A percentile compares a stretch with the other conserved stretches of the same genome.
These are phyloP conservation scores for Artemia franciscana DNA, from an alignment of 1,140 invertebrate genomes.

Conservation along the genomic window DNA sequence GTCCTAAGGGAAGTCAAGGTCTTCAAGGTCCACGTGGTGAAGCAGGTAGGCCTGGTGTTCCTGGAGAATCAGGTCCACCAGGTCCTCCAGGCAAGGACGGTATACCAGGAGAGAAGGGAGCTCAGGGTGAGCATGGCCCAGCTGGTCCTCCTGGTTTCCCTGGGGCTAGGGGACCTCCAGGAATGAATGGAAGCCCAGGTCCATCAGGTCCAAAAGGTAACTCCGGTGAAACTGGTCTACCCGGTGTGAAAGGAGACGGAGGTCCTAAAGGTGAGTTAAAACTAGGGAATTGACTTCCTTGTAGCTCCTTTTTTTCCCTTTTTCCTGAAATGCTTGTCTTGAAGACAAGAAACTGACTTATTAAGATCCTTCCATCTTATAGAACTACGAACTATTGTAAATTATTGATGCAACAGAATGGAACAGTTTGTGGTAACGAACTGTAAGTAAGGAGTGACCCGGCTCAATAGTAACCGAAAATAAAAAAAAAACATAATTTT, in stretches of 20 bases:
- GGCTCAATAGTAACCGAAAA: no score
- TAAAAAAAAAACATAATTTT: no score
- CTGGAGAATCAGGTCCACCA: constrained; percentile 43
- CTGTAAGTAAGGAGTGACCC: no score
- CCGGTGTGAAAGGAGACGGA: constrained; percentile 43
- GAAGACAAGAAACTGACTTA: no score
- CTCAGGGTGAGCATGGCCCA: constrained; percentile 32
- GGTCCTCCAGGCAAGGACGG: constrained; percentile 52
- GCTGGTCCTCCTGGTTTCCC: constrained; percentile 45
- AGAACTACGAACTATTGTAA: no score
- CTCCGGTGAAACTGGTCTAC: constrained; percentile 25
- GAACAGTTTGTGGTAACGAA: no score
- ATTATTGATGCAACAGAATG: no score
- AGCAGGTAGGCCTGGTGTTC: constrained; percentile 41
- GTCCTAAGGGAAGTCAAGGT: constrained; percentile 52
- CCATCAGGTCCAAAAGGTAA: constrained; percentile 39
- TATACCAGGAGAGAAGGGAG: constrained; percentile 49
- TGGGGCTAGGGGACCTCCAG: constrained; percentile 41
- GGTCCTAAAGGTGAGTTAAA: constrained; percentile 24
- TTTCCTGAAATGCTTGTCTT: no score
- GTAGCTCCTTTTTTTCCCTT: neutral
- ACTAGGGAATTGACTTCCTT: neutral
- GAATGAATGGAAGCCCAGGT: constrained; percentile 38
- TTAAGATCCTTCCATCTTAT: no score
- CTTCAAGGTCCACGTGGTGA: constrained; percentile 42